Evolutionary conservation across 1,140 invertebrate genomes (phyloP).

Genomic region (Mactra quadrangularis): DNA sequence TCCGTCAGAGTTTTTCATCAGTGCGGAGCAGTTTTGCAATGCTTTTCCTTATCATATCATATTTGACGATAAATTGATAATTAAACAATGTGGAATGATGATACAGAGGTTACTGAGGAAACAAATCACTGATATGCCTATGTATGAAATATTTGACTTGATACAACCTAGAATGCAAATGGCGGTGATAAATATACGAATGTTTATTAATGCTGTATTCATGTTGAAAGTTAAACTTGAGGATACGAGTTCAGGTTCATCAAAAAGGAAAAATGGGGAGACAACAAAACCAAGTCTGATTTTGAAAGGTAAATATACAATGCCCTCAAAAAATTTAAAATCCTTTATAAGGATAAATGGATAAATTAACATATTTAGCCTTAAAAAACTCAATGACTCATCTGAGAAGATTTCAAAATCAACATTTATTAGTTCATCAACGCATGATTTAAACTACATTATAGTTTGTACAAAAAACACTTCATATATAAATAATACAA

Average conservation of each 20-base stretch:
- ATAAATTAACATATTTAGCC: no score
- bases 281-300: background rate
- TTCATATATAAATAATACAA: no score
- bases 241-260: background rate
- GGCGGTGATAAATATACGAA: conserved; percentile 79
- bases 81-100: conserved; percentile 81
- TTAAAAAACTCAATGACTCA: no score
- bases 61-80: conserved; percentile 79
- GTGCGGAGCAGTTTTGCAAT: conserved; percentile 70
- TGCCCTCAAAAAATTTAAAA: no score
- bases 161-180: conserved; percentile 82
- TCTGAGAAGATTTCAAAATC: no score
- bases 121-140: conserved; percentile 88
- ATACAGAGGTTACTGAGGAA: conserved; percentile 85
- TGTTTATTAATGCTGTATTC: conserved; percentile 76
- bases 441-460: no score
- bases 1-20: conserved; percentile 64
- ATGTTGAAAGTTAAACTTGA: conserved; percentile 66
- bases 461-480: no score
- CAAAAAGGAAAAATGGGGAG: conserved; percentile 19
- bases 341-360: no score
- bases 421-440: no score
- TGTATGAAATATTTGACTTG: conserved; percentile 76
- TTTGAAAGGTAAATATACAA: conserved; percentile 37
- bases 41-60: conserved; percentile 84